Conservation (phyloP, 2,113 vertebrate genomes). For the Phyllostomus discolor region DNA sequence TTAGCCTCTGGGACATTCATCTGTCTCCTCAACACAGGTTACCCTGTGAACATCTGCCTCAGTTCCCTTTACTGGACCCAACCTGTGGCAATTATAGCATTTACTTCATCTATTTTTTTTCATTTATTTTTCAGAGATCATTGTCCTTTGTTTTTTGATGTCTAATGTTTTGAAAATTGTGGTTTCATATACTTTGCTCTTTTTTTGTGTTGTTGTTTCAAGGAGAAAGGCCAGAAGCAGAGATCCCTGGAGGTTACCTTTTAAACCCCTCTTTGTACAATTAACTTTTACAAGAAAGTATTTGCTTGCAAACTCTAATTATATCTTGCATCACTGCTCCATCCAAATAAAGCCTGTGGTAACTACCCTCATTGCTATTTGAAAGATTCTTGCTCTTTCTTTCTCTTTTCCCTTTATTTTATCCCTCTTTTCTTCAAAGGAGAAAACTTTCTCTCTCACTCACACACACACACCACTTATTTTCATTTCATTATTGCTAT, state of each 20-base stretch:
- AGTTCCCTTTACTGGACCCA: background rate
- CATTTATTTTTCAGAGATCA: background rate
- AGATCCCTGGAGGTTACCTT: background rate
- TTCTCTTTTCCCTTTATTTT: background rate
- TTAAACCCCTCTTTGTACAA: background rate
- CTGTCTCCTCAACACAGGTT: background rate
- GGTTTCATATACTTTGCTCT: background rate
- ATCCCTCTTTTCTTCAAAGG: background rate
- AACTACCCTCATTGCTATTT: background rate
- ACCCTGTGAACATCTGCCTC: background rate
- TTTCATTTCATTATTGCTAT: background rate
- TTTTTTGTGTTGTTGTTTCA: background rate
- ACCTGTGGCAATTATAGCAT: background rate
- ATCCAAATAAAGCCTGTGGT: background rate
- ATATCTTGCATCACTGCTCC: background rate
- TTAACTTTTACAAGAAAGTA: background rate
- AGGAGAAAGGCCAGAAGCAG: background rate
- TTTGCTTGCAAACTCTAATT: background rate
- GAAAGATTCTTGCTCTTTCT: background rate
- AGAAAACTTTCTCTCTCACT: background rate
- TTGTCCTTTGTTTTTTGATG: background rate
- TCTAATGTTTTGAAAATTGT: background rate
- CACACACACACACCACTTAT: background rate
- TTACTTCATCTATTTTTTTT: background rate
- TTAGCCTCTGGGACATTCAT: background rate